Evolutionary conservation across 2,888 invertebrate species (phyloP), one percentile per base, ranked within the genome.

Genomic region (Catocala nupta): DNA sequence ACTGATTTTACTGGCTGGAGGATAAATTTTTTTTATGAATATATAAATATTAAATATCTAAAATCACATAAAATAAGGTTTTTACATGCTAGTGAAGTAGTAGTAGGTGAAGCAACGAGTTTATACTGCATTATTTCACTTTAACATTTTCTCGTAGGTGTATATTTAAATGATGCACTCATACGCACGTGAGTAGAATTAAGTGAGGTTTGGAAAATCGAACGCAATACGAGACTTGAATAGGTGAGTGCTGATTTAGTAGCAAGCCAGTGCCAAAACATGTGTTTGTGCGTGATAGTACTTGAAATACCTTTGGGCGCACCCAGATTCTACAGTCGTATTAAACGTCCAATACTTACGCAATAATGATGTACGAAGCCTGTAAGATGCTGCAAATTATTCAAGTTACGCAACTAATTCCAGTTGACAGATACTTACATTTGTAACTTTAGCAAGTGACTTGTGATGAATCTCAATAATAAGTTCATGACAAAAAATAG

Each of bases 201-300:
- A 60, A 77, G 63, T 68, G 43, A 54, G 67, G 78, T 89, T 90
- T 88, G 86, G 88, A 89, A 90, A 89, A 81, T 83, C 80, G 81
- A 76, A 75, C 82, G 73, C 70, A 63, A 74, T 80, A 87, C 85
- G 83, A 76, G 72, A 47, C 58, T 60, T 70, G 87, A 83, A 88
- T 88, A 66, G 64, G 72, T 73, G 59, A 83, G 81, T 71, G 75
- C 65, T 76, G 58, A 61, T 80, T 78, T 76, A 59, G 51, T 72
- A 53, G 59, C 60, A 57, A 63, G 33, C 61, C 66, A 57, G 68
- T 78, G 81, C 77, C 78, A 81, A 82, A 80, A 79, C 71, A 81
- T 78, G 75, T 55, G 44, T 70, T 59, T 70, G 59, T 55, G 58
- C 71, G 74, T 78, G 75, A 59, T 64, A 59, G 62, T 59, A 75